Evolutionary conservation across 2,113 vertebrate genomes (phyloP), one percentile per base, ranked within the genome.

Genomic region (Callaeas wilsoni): DNA sequence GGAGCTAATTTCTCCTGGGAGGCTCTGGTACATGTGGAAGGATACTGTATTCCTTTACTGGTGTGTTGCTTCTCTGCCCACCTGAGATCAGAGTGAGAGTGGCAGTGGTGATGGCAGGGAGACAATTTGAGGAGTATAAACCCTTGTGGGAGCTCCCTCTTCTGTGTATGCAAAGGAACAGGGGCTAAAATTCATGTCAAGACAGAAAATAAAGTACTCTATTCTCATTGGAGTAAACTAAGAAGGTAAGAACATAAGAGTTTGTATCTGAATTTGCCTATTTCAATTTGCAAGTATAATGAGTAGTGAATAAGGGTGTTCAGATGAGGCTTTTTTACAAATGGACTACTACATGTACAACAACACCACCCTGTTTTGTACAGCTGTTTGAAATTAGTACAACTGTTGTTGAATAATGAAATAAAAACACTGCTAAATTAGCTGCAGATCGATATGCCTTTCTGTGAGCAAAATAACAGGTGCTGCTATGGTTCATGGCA

Each of bases 11-110:
- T 87, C 33, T 62, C 33, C 10, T 56, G 39, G 27, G 32, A 78
- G 22, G 21, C 33, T 68, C 16, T 44, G 16, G 15, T 20, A 22
- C 13, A 3, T 29, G 29, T 81, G 56, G 52, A 80, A 89, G 27
- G 39, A 41, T 13, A 7, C 8, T 10, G 5, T 53, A 32, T 20
- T 59, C 21, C 21, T 85, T 83, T n/a, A 18, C 30, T 56, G 27
- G 12, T 44, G 8, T n/a, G 22, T 27, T 0, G 0, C 39, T 84
- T 80, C 44, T 67, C 39, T 64, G 35, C 12, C 17, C 35, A 14
- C 6, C 46, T 15, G 47, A 47, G 41, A 30, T 59, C 37, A 55
- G 47, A 30, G 29, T 17, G 44, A 82, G 33, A 42, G 47, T 13
- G 23, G 35, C 18, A 35, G 26, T 19, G 35, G 27, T 60, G 35